Percentiles rank a stretch among this genome's conserved stretches.
Conservation (phyloP, 2,113 vertebrate genomes). For the Poecilia latipinna region DNA sequence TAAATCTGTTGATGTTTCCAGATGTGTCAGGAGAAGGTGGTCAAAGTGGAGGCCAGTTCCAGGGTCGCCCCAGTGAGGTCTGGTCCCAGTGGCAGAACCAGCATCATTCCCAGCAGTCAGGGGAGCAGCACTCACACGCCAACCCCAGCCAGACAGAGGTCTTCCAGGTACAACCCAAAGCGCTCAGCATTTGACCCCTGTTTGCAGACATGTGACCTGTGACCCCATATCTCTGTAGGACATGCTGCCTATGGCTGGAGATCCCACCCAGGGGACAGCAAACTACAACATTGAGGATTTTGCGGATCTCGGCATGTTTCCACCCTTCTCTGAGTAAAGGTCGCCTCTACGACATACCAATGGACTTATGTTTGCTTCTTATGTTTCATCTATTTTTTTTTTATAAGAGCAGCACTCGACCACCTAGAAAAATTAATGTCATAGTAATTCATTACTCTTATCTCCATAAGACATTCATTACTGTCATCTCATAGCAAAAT, state of each 20-base stretch:
- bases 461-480: too few species aligned
- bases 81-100: conserved; percentile 99
- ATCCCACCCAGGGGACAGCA: conserved; percentile 95
- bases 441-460: too few species aligned
- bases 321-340: conserved; percentile 93
- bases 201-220: background rate
- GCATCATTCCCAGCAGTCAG: conserved; percentile 91
- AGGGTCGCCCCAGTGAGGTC: conserved; percentile 95
- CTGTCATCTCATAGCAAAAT: background rate
- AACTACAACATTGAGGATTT: conserved; percentile 99
- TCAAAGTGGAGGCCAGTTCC: conserved; percentile 93
- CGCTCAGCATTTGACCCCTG: conserved; percentile 2
- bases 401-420: conserved; percentile 25
- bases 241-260: conserved; percentile 97
- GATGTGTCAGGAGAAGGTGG: conserved; percentile 88
- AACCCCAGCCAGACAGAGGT: conserved; percentile 95
- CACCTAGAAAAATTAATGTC: conserved; percentile 28
- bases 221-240: conserved; percentile 80
- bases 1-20: conserved; percentile 38
- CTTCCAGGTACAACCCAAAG: conserved; percentile 89
- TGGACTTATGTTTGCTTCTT: conserved; percentile 38
- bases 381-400: background rate
- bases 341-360: conserved; percentile 7
- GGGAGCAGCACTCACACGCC: conserved; percentile 91
- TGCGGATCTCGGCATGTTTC: conserved; percentile 98